Evolutionary conservation across 2,797 vertebrate species (phyloP), one percentile per base, ranked within the genome.

Genomic region (Spheniscus humboldti): DNA sequence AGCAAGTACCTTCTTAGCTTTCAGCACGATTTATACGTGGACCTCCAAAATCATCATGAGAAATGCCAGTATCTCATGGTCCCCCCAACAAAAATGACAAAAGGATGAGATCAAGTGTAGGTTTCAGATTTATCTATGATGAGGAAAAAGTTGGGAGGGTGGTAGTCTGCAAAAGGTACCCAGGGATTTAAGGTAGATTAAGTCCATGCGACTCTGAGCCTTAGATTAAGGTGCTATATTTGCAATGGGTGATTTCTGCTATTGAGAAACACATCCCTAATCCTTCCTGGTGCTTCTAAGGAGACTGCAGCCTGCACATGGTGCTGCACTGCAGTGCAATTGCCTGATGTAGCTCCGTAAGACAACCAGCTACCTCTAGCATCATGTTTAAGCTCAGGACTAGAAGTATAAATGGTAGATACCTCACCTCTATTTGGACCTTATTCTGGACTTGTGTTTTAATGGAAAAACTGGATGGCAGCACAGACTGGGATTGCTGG

Each of bases 1-100:
- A 97, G 98, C 98, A 91, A 98, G 97, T 78, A 35, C 2, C n/a
- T 33, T 48, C 69, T 39, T 2, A 41, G 19, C 37, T 84, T 41
- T 39, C n/a, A 67, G 20, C 64, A 62, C 0, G 1, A 18, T 4
- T 18, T 4, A 4, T 7, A 23, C 1, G 2, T 20, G 16, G 19
- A 30, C 7, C 43, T 43, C 57, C 66, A 81, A 59, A 88, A 19
- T 84, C 80, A 11, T 33, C 9, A 3, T 8, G 16, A 48, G 50
- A 63, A 85, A 77, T 23, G 39, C 28, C 10, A 13, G 39, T n/a
- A 57, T 39, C 56, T 43, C 9, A 7, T 7, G 27, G 56, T 41
- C 17, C 25, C n/a, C 23, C 23, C 30, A 9, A 8, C 16, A 71
- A 62, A 73, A 78, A 63, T 20, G 16, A 17, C 37, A 22, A 30